Evolutionary conservation across 2,888 invertebrate genomes (phyloP).

Genomic region (Pseudococcus longispinus): DNA sequence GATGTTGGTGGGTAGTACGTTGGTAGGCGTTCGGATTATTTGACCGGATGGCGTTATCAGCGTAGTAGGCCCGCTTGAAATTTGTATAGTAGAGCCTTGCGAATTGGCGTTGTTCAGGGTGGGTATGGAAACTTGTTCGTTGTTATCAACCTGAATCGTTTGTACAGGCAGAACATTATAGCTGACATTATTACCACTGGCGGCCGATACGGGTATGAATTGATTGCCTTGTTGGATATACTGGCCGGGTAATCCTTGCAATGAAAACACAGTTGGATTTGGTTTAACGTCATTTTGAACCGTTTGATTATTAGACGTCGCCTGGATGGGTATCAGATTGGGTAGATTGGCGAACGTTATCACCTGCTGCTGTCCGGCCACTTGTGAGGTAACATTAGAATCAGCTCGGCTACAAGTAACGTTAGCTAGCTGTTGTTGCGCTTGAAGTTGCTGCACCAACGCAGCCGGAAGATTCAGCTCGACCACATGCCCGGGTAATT

Average conservation of each 20-base stretch:
- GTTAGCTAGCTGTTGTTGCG: background rate
- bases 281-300: constrained; percentile 47
- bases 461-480: constrained; percentile 18
- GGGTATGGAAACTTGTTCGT: constrained; percentile 90
- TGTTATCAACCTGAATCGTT: constrained; percentile 89
- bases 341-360: constrained; percentile 66
- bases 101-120: constrained; percentile 69
- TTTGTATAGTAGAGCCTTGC: constrained; percentile 63
- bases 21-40: constrained; percentile 69
- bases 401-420: constrained; percentile 34
- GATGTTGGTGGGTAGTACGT: constrained; percentile 72
- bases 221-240: constrained; percentile 63
- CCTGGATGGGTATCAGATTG: constrained; percentile 64
- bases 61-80: constrained; percentile 64
- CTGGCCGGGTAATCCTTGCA: constrained; percentile 67
- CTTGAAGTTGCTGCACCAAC: constrained; percentile 48
- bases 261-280: constrained; percentile 61
- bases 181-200: constrained; percentile 39
- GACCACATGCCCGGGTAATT: background rate
- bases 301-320: constrained; percentile 51
- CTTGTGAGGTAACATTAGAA: constrained; percentile 29
- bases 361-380: constrained; percentile 61
- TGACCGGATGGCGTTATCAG: constrained; percentile 70
- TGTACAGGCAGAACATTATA: constrained; percentile 78
- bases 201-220: constrained; percentile 57